These are phyloP conservation scores for Coboldia fuscipes DNA, from an alignment of 1,140 invertebrate genomes.

Conservation along the genomic window DNA sequence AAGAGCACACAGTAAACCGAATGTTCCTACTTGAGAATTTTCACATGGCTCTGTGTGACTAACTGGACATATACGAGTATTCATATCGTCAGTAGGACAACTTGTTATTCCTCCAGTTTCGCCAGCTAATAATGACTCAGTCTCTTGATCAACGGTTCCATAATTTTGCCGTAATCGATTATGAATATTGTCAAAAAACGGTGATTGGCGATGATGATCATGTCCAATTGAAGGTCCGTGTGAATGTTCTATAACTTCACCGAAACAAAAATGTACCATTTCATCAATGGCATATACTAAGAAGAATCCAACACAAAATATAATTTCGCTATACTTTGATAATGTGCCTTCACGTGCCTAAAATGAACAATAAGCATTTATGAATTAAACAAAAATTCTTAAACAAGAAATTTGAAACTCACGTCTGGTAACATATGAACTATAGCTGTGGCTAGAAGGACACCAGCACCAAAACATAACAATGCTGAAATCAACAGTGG, in stretches of 20 bases:
- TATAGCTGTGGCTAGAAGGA: conserved; percentile 59
- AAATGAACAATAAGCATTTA: not conserved
- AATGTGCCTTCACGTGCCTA: conserved; percentile 24
- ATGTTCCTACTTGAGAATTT: conserved; percentile 26
- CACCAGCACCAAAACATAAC: conserved; percentile 66
- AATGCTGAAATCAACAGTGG: conserved; percentile 38
- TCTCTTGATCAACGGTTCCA: not conserved
- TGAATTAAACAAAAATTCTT: not conserved
- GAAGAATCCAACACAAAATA: conserved; percentile 56
- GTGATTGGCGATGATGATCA: conserved; percentile 1
- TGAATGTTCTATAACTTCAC: conserved; percentile 17
- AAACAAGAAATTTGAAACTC: conserved; percentile 7
- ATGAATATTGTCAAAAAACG: no score
- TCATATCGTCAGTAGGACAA: conserved; percentile 21
- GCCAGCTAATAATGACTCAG: not conserved
- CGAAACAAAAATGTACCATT: conserved; percentile 38
- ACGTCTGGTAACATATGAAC: conserved; percentile 71
- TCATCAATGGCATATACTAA: conserved; percentile 61
- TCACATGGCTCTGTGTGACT: conserved; percentile 34
- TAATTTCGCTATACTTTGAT: conserved; percentile 37
- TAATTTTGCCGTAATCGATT: conserved; percentile 1
- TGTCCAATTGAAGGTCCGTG: not conserved
- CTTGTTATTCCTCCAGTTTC: no score
- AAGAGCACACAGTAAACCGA: conserved; percentile 44
- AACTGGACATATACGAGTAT: conserved; percentile 35